These are phyloP conservation scores for Mesocentrotus franciscanus DNA, from an alignment of 53 echinoderm and acorn worm genomes.

Conservation along the genomic window DNA sequence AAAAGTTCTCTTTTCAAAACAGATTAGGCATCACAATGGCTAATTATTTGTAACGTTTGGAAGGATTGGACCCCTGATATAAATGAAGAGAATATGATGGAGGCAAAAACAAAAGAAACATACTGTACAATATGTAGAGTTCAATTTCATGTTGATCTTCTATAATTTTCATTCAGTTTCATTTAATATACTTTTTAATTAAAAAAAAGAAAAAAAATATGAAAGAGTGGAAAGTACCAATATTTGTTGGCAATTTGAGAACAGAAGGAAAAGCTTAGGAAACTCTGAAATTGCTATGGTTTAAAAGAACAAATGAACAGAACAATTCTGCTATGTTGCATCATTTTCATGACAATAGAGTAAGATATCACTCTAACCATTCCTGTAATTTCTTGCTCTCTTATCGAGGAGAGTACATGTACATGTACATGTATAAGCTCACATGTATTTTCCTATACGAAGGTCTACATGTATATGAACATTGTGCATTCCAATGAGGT, in stretches of 20 bases:
- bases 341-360: too few relatives aligned
- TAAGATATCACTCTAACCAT: neutral
- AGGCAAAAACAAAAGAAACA: neutral
- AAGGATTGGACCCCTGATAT: neutral
- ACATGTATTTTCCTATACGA: neutral
- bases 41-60: neutral
- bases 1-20: neutral
- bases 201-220: too few relatives aligned
- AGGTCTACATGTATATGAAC: neutral
- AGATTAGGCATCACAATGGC: neutral
- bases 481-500: slow-evolving; percentile 43
- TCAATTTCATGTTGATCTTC: too few relatives aligned
- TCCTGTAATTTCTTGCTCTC: neutral
- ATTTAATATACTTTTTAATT: too few relatives aligned
- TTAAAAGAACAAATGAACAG: too few relatives aligned
- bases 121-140: too few relatives aligned
- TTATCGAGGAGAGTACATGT: neutral
- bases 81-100: neutral
- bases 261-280: too few relatives aligned
- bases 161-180: too few relatives aligned
- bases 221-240: too few relatives aligned
- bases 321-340: too few relatives aligned
- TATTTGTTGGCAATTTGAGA: too few relatives aligned
- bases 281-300: too few relatives aligned
- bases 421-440: neutral